A percentile compares a stretch with the other conserved stretches of the same genome.
These are phyloP conservation scores for Triplophysa tibetana DNA, from an alignment of 2,113 vertebrate species.

Conservation along the genomic window DNA sequence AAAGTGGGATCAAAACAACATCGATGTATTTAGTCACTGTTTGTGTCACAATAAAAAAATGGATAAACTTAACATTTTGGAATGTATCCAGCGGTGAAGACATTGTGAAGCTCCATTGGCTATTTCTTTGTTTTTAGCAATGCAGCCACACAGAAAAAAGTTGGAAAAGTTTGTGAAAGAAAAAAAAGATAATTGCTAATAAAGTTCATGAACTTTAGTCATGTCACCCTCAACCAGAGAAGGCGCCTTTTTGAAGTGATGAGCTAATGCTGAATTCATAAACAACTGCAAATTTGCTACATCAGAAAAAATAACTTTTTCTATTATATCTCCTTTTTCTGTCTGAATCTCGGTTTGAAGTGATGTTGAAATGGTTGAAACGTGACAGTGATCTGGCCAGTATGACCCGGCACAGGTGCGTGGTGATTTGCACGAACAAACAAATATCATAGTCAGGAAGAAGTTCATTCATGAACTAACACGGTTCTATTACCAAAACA, in stretches of 20 bases:
- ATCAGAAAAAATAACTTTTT: too few relatives aligned
- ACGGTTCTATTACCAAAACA: slow-evolving; percentile 48
- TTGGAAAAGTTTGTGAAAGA: slow-evolving; percentile 16
- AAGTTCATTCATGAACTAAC: slow-evolving; percentile 49
- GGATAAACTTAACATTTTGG: slow-evolving; percentile 45
- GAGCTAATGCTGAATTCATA: background rate
- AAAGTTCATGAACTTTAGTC: slow-evolving; percentile 17
- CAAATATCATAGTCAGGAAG: slow-evolving; percentile 43
- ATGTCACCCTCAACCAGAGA: slow-evolving; percentile 10
- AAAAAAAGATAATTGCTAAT: slow-evolving; percentile 6
- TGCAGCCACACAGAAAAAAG: slow-evolving; percentile 15
- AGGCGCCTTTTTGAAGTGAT: background rate
- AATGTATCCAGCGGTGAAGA: slow-evolving; percentile 16
- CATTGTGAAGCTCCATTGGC: slow-evolving; percentile 22
- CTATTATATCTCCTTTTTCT: too few relatives aligned
- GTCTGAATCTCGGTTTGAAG: too few relatives aligned
- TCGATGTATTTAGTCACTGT: background rate
- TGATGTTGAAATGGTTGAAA: background rate
- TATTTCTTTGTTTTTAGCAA: slow-evolving; percentile 31
- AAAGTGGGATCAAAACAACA: slow-evolving; percentile 60
- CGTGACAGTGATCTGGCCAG: background rate
- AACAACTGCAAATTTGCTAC: background rate
- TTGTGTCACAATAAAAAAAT: slow-evolving; percentile 47
- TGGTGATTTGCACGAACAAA: slow-evolving; percentile 60
- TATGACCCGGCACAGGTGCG: slow-evolving; percentile 25